A percentile compares a stretch with the other conserved stretches of the same genome.
Evolutionary conservation across 2,797 vertebrate genomes (phyloP).

Genomic region (Nannoperca australis): DNA sequence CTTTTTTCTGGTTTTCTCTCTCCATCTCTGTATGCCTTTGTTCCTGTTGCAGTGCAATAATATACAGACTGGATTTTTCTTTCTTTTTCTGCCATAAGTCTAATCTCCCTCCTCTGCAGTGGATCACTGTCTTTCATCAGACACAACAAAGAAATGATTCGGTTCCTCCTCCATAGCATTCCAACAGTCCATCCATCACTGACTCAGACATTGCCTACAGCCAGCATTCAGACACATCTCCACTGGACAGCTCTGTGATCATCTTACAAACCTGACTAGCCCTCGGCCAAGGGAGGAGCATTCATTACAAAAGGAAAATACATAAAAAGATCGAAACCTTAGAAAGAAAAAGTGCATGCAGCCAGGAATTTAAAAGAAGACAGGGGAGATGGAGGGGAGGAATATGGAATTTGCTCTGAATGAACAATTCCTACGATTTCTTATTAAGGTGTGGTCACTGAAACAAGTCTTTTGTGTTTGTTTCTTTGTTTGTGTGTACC

Average conservation of each 20-base stretch:
- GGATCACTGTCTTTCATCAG: slow-evolving; percentile 56
- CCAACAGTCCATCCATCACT: slow-evolving; percentile 70
- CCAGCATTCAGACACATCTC: slow-evolving; percentile 73
- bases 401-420: slow-evolving; percentile 19
- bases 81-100: slow-evolving; percentile 35
- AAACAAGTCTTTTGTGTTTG: background rate
- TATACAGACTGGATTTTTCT: slow-evolving; percentile 28
- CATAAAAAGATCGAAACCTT: slow-evolving; percentile 72
- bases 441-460: background rate
- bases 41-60: slow-evolving; percentile 14
- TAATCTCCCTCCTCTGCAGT: slow-evolving; percentile 47
- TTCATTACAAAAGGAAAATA: slow-evolving; percentile 70
- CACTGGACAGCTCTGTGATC: slow-evolving; percentile 74
- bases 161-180: slow-evolving; percentile 51
- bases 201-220: slow-evolving; percentile 69
- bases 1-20: slow-evolving; percentile 25
- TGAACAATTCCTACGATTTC: slow-evolving; percentile 21
- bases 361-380: slow-evolving; percentile 39
- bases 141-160: slow-evolving; percentile 59
- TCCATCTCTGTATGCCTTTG: slow-evolving; percentile 3
- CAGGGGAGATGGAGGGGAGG: slow-evolving; percentile 6
- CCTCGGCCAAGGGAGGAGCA: slow-evolving; percentile 60
- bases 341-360: slow-evolving; percentile 52
- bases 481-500: background rate
- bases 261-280: slow-evolving; percentile 77